Percentiles rank a stretch among this genome's conserved stretches.
Conservation (phyloP, 2,113 vertebrate species). For the Etheostoma cragini region DNA sequence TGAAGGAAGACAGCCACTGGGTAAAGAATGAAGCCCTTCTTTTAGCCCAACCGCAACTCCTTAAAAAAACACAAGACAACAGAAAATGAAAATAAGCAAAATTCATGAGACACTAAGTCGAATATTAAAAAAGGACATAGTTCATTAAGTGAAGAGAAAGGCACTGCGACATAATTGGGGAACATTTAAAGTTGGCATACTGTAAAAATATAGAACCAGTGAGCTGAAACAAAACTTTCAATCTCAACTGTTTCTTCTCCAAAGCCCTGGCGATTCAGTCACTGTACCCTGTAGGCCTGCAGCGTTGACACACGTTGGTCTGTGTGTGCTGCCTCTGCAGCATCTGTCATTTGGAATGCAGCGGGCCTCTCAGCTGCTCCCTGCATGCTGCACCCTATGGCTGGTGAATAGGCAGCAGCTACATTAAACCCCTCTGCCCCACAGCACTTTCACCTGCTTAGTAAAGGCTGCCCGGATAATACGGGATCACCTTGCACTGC, state of each 20-base stretch:
- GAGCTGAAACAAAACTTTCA: conserved; percentile 13
- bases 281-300: neutral
- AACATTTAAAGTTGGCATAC: neutral
- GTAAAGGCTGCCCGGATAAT: conserved; percentile 60
- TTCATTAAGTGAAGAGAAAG: neutral
- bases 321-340: conserved; percentile 21
- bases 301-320: conserved; percentile 50
- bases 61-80: too few species aligned
- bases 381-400: neutral
- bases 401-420: conserved; percentile 31
- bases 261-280: conserved; percentile 8
- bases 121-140: neutral
- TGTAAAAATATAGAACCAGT: neutral
- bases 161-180: neutral
- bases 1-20: too few species aligned
- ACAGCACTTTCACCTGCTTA: conserved; percentile 73
- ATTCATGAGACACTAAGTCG: neutral
- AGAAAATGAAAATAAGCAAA: neutral
- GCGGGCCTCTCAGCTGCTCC: conserved; percentile 23
- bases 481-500: conserved; percentile 73
- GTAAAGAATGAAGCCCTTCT: too few species aligned
- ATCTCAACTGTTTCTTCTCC: conserved; percentile 6
- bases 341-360: conserved; percentile 45
- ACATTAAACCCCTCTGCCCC: conserved; percentile 56
- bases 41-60: too few species aligned